Conservation (phyloP, 2,113 vertebrate species). For the Solea senegalensis region DNA sequence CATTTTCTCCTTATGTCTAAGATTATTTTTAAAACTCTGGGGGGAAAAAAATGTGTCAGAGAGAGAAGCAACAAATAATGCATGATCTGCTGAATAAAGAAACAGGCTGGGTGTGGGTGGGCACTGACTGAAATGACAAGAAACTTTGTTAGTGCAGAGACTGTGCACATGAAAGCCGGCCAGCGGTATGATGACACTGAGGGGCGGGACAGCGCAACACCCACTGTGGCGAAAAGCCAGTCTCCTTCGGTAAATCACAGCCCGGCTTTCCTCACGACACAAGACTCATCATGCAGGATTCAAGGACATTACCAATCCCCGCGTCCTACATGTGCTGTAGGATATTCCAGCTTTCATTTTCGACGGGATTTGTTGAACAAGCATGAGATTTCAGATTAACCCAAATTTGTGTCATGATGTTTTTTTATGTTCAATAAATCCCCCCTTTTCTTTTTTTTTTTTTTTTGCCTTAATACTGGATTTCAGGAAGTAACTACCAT, state of each 20-base stretch:
- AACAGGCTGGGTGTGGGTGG: conserved; percentile 36
- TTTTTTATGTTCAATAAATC: background rate
- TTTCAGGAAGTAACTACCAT: conserved; percentile 55
- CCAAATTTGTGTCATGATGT: conserved; percentile 50
- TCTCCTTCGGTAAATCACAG: conserved; percentile 53
- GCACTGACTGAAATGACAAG: conserved; percentile 47
- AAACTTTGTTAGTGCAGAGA: conserved; percentile 23
- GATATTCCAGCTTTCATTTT: conserved; percentile 31
- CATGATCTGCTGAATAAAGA: conserved; percentile 27
- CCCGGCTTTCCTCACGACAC: conserved; percentile 8
- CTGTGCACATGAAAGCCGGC: conserved; percentile 62
- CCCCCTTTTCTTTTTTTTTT: conserved; percentile 3
- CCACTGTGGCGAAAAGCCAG: conserved; percentile 45
- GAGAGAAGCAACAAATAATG: conserved; percentile 21
- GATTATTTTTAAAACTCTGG: background rate
- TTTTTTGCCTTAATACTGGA: conserved; percentile 55
- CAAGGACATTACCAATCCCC: conserved; percentile 48
- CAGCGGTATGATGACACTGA: conserved; percentile 71
- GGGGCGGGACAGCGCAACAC: conserved; percentile 64
- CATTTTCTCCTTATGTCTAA: conserved; percentile 35
- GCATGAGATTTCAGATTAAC: conserved; percentile 58
- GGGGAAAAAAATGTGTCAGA: background rate
- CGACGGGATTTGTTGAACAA: conserved; percentile 41
- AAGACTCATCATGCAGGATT: conserved; percentile 36
- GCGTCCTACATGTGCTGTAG: conserved; percentile 35